phyloP scores from a whole-genome alignment of 2,888 invertebrate genomes.

The Drosophila anceps region DNA sequence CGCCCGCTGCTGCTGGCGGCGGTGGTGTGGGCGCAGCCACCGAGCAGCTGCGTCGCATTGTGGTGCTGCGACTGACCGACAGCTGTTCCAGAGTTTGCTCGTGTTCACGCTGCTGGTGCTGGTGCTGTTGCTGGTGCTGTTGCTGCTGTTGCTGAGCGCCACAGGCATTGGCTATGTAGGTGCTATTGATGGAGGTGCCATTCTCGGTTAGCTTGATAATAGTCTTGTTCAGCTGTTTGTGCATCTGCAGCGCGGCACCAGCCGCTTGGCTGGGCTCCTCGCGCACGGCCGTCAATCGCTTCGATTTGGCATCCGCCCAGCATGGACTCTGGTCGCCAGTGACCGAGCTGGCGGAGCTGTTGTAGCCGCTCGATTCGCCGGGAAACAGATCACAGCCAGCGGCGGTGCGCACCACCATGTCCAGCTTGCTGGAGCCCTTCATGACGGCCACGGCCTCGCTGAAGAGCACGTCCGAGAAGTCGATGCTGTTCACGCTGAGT shows the following conservation, averaged over 20 bases:
- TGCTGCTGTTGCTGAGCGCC: slow-evolving; percentile 44
- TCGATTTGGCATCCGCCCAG: slow-evolving; percentile 88
- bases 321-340: slow-evolving; percentile 91
- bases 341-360: slow-evolving; percentile 93
- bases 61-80: slow-evolving; percentile 60
- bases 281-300: slow-evolving; percentile 90
- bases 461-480: slow-evolving; percentile 91
- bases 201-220: slow-evolving; percentile 91
- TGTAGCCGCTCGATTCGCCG: slow-evolving; percentile 93
- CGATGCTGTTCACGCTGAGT: slow-evolving; percentile 93
- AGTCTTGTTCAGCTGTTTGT: slow-evolving; percentile 87
- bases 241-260: slow-evolving; percentile 17
- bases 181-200: slow-evolving; percentile 90
- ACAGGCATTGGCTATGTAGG: slow-evolving; percentile 78
- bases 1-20: slow-evolving; percentile 12
- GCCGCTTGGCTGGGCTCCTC: slow-evolving; percentile 86
- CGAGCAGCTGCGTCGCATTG: slow-evolving; percentile 49
- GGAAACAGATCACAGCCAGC: slow-evolving; percentile 92
- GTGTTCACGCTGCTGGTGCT: slow-evolving; percentile 37
- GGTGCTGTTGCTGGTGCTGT: slow-evolving; percentile 41
- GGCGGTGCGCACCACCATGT: slow-evolving; percentile 91
- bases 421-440: slow-evolving; percentile 91
- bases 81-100: slow-evolving; percentile 31
- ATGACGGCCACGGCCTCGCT: slow-evolving; percentile 93
- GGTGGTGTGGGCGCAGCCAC: slow-evolving; percentile 18